These are phyloP conservation scores for Dicrurus megarhynchus DNA, from an alignment of 2,113 vertebrate genomes.

Conservation along the genomic window DNA sequence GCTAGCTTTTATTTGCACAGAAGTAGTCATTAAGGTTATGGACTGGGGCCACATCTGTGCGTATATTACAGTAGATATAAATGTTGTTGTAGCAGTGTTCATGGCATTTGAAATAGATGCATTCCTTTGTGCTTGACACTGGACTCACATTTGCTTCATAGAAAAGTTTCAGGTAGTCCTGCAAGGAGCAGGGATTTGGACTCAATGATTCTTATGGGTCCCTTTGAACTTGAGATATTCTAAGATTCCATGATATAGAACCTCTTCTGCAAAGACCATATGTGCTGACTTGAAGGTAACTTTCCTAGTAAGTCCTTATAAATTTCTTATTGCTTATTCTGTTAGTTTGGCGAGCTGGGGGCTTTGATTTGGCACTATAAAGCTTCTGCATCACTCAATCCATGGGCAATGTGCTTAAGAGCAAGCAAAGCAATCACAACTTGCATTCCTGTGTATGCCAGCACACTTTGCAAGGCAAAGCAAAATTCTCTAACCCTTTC, in stretches of 20 bases:
- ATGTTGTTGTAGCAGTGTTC: not conserved
- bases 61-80: not conserved
- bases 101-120: not conserved
- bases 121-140: not conserved
- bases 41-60: not conserved
- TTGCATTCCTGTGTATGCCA: rapidly evolving
- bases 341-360: not conserved
- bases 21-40: not conserved
- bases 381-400: not conserved
- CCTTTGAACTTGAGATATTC: not conserved
- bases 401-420: not conserved
- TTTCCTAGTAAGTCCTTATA: not conserved
- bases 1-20: not conserved
- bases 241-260: rapidly evolving
- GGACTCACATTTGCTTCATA: not conserved
- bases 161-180: not conserved
- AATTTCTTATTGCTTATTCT: not conserved
- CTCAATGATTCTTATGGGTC: not conserved
- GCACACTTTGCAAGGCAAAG: not conserved
- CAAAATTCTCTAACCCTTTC: not conserved
- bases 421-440: not conserved
- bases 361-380: not conserved
- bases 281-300: not conserved
- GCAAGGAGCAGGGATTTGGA: not conserved
- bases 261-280: not conserved